Evolutionary conservation across 2,797 vertebrate genomes (phyloP), one percentile per base, ranked within the genome.

Genomic region (Manis javanica): DNA sequence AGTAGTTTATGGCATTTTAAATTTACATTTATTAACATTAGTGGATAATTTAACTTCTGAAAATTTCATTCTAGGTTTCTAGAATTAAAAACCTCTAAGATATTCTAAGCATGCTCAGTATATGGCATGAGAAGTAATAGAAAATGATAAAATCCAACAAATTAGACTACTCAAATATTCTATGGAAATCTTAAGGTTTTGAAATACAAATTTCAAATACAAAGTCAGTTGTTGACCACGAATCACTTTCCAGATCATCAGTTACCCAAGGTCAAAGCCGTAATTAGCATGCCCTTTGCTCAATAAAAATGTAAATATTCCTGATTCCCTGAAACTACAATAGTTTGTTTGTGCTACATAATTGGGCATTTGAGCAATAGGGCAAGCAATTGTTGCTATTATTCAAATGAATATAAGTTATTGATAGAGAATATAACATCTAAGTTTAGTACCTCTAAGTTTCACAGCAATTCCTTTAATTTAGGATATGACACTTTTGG

Each of bases 281-380:
- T 95, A 72, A 97, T 97, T 63, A 71, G 29, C 3, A 46, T 77
- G 37, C 21, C 97, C 84, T 63, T 95, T 63, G 11, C 74, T 92
- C 96, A 98, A 96, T 98, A 98, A 98, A 98, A 98, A 98, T 98
- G 93, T 96, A 98, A 98, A 98, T 96, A 93, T 5, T 59, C 61
- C 92, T 49, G 82, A 90, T 95, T 96, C 81, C 69, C 2, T 92
- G 77, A 97, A 97, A 97, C 39, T 92, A 57, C 78, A 91, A 77
- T 75, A 29, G 42, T 91, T 98, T 90, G 78, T 79, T 79, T 96
- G 29, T 96, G n/a, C 42, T 86, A 5, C 37, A 49, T 78, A 97
- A 87, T 19, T 95, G 79, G 46, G 63, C 86, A 92, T 90, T 85
- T 97, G 79, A 95, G 95, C 72, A 97, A 94, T 21, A 95, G 46